phyloP scores from a whole-genome alignment of 2,797 vertebrate species.

The Gymnoscopelus braueri region DNA sequence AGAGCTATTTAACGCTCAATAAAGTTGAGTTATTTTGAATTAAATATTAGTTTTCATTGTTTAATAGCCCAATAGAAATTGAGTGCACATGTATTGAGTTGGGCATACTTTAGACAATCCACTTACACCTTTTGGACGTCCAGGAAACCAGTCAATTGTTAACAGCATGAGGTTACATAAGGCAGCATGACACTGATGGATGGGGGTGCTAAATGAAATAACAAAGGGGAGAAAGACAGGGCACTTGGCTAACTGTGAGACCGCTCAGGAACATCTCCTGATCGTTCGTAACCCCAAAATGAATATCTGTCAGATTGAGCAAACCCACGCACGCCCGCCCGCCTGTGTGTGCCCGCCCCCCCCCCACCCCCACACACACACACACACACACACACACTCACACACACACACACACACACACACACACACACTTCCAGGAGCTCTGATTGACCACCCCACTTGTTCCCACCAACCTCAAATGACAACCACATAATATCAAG shows the following conservation, averaged over 20 bases:
- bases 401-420: no score
- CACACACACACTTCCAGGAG: conserved; percentile 16
- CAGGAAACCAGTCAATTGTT: conserved; percentile 40
- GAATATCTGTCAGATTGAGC: conserved; percentile 76
- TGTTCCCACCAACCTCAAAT: conserved; percentile 70
- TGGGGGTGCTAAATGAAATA: conserved; percentile 68
- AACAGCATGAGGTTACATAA: conserved; percentile 56
- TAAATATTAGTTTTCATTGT: no score
- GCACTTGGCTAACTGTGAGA: conserved; percentile 68
- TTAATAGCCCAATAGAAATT: no score
- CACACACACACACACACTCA: no score
- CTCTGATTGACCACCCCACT: conserved; percentile 66
- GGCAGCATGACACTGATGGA: conserved; percentile 59
- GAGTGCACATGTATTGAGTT: no score
- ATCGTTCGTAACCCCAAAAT: conserved; percentile 66
- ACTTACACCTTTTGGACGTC: conserved; percentile 34
- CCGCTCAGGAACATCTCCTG: conserved; percentile 41
- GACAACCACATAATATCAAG: conserved; percentile 81
- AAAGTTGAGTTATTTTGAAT: no score
- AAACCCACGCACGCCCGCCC: conserved; percentile 39
- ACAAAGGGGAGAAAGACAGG: conserved; percentile 53
- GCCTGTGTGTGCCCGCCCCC: no score
- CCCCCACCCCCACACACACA: no score
- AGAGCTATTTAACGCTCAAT: no score
- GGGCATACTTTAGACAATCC: conserved; percentile 34